Base-by-base conservation (phyloP, 2,113 vertebrate species). In the Calyptommatus sinebrachiatus region DNA sequence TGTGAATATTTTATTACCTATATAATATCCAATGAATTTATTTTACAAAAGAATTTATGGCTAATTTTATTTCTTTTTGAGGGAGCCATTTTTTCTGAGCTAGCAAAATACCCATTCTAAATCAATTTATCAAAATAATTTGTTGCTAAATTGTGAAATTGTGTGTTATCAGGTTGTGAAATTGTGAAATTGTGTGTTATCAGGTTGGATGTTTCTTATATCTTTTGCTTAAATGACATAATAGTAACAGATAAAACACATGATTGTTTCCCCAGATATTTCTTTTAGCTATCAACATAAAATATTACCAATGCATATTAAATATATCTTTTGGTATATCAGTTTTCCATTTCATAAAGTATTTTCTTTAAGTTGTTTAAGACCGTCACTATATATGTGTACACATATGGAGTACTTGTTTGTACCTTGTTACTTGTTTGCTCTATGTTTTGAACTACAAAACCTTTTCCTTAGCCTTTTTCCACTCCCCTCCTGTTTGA, bases 1-100 rank as follows among this genome's bases (percentile, higher is more conserved):
- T 77, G 26, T 45, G 29, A 8, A 28, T 22, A 80, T 35, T 57
- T 72, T 28, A 68, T 71, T 41, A 45, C 0, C 0, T 82, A 80
- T 21, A 74, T 71, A 70, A 73, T 8, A 16, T 18, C 14, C 16
- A 53, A 7, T n/a, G 24, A 67, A 57, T 57, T 41, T 9, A 4
- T 35, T 16, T 18, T 22, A 5, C 24, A 61, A 10, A 9, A 6
- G 8, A 20, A 28, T 8, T 16, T 2, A 31, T 26, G 14, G 5
- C 29, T 67, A 21, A 21, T 73, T 80, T 62, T 67, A 73, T 50
- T 65, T n/a, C 41, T 3, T 67, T 73, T 50, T 18, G 50, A 5
- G 60, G 24, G 14, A 11, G 22, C 69, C 22, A 26, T 71, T 41
- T 50, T 16, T 10, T 48, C 48, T 50, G 10, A 71, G 24, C 10